Base-by-base conservation (phyloP, 30 jellyfish, hydroid and myxozoan species). In the Hydractinia symbiolongicarpus region DNA sequence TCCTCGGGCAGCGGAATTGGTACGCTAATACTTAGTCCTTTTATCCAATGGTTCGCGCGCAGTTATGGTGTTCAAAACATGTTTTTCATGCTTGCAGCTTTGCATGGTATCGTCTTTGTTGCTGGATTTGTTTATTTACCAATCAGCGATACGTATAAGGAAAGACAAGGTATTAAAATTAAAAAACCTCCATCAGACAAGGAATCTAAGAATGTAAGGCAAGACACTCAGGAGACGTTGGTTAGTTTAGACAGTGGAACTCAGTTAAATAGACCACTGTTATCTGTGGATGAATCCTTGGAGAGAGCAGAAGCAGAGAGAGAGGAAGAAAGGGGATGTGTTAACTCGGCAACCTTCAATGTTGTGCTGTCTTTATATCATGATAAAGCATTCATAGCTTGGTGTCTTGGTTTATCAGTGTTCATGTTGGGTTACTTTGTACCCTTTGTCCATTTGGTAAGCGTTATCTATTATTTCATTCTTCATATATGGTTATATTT, bases 1-100 rank as follows among this genome's bases (percentile, higher is more conserved):
- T 73, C 96, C 74, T 61, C 99, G 4, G 99, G 99, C 83, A 88
- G 96, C 83, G 99, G 99, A 5, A 67, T 94, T 55, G 99, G 99
- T 21, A 94, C 99, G 13, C 83, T 94, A 17, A 96, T 82, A 5
- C 85, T 94, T 51, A 94, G 99, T 75, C 99, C 99, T 30, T 83
- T 88, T 53, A 67, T 84, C 13, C 96, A 88, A 68, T 84, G 81
- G 86, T 70, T 88, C 11, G 85, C 95, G 5, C 76, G 55, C 19
- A 67, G 82, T 67, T 61, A 78, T 50, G 96, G 96, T 51, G 79
- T 94, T 13, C 72, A 79, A 52, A 71, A 84, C 74, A 66, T 87
- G 52, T 78, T 94, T 16, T 82, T 94, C 69, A 76, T 81, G 56
- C 83, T 94, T 19, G 99, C 96, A 5, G 17, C 88, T 7, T 30